phyloP scores from a whole-genome alignment of 2,113 vertebrate genomes.

The Dromaius novaehollandiae region DNA sequence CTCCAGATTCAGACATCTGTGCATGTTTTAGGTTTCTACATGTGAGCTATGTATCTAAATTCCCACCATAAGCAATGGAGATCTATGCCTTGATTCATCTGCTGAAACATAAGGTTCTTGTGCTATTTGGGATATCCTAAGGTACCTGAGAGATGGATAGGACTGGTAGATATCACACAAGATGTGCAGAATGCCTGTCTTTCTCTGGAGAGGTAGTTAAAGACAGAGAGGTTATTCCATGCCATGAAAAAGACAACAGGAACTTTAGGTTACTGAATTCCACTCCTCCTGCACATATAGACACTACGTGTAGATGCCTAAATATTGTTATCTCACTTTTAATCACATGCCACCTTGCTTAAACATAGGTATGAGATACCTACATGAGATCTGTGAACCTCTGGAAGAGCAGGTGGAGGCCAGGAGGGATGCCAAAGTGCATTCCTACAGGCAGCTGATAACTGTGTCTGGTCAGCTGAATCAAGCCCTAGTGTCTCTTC shows the following conservation, averaged over 20 bases:
- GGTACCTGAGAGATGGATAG: not conserved
- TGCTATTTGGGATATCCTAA: not conserved
- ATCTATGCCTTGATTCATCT: not conserved
- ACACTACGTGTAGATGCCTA: too few species aligned
- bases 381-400: not conserved
- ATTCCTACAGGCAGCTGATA: not conserved
- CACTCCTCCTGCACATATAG: too few species aligned
- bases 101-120: not conserved
- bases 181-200: not conserved
- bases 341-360: too few species aligned
- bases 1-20: not conserved
- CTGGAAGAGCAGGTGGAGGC: not conserved
- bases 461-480: not conserved
- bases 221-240: too few species aligned
- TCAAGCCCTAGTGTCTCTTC: not conserved
- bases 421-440: not conserved
- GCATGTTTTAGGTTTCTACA: not conserved
- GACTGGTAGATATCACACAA: not conserved
- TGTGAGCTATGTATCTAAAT: fast-evolving
- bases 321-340: too few species aligned
- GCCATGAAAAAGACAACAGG: too few species aligned
- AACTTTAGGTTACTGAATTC: too few species aligned
- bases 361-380: not conserved
- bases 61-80: not conserved
- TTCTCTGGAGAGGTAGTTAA: too few species aligned